Base-by-base conservation (phyloP, 1,140 invertebrate species). In the Drosophila jambulina region DNA sequence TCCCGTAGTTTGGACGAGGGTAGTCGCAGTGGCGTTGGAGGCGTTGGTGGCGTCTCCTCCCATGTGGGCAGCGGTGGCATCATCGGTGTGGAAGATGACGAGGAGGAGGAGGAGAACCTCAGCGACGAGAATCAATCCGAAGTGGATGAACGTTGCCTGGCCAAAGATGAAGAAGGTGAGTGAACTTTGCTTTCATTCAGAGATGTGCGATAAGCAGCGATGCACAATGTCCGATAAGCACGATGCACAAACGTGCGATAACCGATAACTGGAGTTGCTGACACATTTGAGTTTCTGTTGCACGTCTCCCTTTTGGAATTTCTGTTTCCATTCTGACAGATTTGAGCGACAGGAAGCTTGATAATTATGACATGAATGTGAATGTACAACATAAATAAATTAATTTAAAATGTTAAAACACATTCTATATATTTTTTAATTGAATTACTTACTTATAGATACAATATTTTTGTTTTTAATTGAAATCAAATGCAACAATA, bases 101-200 rank as follows among this genome's bases (percentile, higher is more conserved):
- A 94, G 51, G 96, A 97, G 78, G 94, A 94, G 56, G 96, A 97
- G 77, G 96, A 97, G 70, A 96, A 97, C 92, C 96, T 97, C 75
- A 97, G 97, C 92, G 96, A 97, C 93, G 96, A 97, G 94, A 96
- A 96, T 96, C 93, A 93, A 93, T 93, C 92, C 48, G 92, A 93
- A 82, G 85, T 91, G 72, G 91, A 93, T 82, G 92, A 92, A 75
- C 91, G 91, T 65, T 91, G 91, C 68, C 96, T 97, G 92, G 96
- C 96, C 80, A 97, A 97, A 93, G 96, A 97, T 93, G 96, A 97
- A 92, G 96, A 97, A 94, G 96, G 96, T 97, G 65, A 92, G 85
- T 91, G 72, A 64, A 91, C 88, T 91, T 91, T 91, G 58, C 76
- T 45, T 45, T 6, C 48, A 23, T 48, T 34, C 27, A 67, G 19